phyloP scores from a whole-genome alignment of 2,113 vertebrate species.

The Sinocyclocheilus anshuiensis region DNA sequence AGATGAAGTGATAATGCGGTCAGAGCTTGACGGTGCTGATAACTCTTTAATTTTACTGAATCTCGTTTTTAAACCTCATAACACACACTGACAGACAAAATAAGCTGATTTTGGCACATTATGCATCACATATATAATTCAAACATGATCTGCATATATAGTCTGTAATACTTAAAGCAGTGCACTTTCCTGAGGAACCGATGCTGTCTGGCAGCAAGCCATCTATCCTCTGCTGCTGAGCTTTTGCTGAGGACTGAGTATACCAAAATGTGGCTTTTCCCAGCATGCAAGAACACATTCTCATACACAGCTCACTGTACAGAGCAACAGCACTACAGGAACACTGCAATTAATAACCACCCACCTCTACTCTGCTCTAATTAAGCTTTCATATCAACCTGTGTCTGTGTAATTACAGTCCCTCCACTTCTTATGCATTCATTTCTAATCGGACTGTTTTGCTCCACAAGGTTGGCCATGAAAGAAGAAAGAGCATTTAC shows the following conservation, averaged over 20 bases:
- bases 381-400: constrained; percentile 70
- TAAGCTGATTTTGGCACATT: no score
- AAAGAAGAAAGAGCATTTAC: constrained; percentile 34
- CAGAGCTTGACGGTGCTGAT: not conserved
- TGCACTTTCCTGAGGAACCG: constrained; percentile 17
- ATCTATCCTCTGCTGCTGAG: constrained; percentile 46
- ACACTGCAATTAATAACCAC: constrained; percentile 65
- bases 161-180: constrained; percentile 17
- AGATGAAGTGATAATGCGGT: not conserved
- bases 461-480: constrained; percentile 49
- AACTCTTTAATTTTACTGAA: not conserved
- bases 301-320: constrained; percentile 49
- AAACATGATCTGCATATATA: not conserved
- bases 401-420: constrained; percentile 69
- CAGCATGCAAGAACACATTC: constrained; percentile 42
- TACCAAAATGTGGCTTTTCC: constrained; percentile 33
- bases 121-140: not conserved
- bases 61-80: not conserved
- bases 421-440: constrained; percentile 58
- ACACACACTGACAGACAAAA: no score
- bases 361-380: constrained; percentile 67
- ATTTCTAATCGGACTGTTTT: constrained; percentile 59
- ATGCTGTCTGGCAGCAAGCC: constrained; percentile 40
- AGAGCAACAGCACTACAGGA: constrained; percentile 56
- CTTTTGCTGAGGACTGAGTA: constrained; percentile 36